Base-by-base conservation (phyloP, 2,113 vertebrate species). In the Stictonetta naevosa region DNA sequence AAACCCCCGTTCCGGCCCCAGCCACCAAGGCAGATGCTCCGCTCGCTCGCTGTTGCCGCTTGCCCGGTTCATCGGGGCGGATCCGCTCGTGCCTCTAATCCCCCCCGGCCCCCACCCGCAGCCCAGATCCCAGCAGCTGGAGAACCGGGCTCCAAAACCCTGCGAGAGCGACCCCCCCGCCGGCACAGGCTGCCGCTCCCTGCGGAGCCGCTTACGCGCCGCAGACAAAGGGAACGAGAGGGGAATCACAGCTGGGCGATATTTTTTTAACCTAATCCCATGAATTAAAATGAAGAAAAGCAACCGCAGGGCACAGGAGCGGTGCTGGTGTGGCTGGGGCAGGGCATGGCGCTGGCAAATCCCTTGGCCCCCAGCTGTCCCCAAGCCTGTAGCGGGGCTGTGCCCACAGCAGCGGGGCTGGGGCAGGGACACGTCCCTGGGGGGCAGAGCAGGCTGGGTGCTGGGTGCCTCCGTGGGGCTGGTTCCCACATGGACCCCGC, bases 161-260 rank as follows among this genome's bases (percentile, higher is more conserved):
- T 85, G 81, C 58, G 36, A 55, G 34, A 28, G 0, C 2, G 3
- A 87, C 20, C 62, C 79, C 68, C 83, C 73, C 91, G 8, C 85
- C 73, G 20, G 1, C 60, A 55, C 3, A 1, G 5, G 74, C 83
- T 40, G 86, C 94, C 60, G 84, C 94, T 88, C 88, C 94, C 94
- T 34, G 66, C 34, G 6, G 88, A 88, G 86, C 93, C 33, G 28
- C 71, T 80, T n/a, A 75, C 38, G 11, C 5, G 77, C 56, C 3
- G 59, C 79, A 94, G 92, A 95, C 94, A 95, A 95, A 95, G 92
- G 77, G 11, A 69, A 38, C 12, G 26, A 48, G 77, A 18, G 67
- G 20, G 33, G 59, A 72, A 87, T 38, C 87, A 55, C 11, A 4
- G 26, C 58, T 8, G 71, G 44, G 83, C 58, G 25, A 52, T 2